Conservation (phyloP, 2,797 vertebrate genomes). For the Percopsis omiscomaycus region DNA sequence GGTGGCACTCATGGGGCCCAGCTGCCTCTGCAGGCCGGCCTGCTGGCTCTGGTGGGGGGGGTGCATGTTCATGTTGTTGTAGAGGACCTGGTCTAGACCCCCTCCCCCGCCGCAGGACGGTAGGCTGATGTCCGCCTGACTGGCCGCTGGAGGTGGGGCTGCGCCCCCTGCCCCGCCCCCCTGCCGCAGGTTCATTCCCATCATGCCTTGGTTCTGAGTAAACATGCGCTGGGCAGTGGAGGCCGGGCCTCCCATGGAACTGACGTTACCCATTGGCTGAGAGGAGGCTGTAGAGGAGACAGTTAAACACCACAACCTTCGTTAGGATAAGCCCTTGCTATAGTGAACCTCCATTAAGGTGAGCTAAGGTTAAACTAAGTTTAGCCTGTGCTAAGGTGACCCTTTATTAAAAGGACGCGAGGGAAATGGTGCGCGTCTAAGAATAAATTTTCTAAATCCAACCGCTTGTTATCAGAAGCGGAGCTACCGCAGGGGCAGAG, state of each 20-base stretch:
- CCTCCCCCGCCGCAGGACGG: constrained; percentile 76
- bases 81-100: constrained; percentile 80
- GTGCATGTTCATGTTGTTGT: constrained; percentile 86
- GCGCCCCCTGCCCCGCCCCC: constrained; percentile 69
- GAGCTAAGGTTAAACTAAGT: too few species aligned
- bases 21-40: constrained; percentile 77
- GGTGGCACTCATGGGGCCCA: constrained; percentile 72
- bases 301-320: not conserved
- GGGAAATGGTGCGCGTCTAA: too few species aligned
- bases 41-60: constrained; percentile 67
- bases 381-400: too few species aligned
- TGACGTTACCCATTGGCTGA: constrained; percentile 81
- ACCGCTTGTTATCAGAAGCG: too few species aligned
- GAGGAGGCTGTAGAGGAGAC: constrained; percentile 80
- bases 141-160: constrained; percentile 70
- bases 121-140: constrained; percentile 83
- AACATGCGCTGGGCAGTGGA: constrained; percentile 86
- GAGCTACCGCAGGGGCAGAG: too few species aligned
- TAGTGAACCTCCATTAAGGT: not conserved
- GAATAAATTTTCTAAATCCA: too few species aligned
- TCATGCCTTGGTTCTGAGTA: constrained; percentile 86
- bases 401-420: too few species aligned
- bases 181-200: constrained; percentile 84
- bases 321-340: too few species aligned
- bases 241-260: constrained; percentile 80